phyloP scores from a whole-genome alignment of 2,113 vertebrate species.

The Elgaria multicarinata region DNA sequence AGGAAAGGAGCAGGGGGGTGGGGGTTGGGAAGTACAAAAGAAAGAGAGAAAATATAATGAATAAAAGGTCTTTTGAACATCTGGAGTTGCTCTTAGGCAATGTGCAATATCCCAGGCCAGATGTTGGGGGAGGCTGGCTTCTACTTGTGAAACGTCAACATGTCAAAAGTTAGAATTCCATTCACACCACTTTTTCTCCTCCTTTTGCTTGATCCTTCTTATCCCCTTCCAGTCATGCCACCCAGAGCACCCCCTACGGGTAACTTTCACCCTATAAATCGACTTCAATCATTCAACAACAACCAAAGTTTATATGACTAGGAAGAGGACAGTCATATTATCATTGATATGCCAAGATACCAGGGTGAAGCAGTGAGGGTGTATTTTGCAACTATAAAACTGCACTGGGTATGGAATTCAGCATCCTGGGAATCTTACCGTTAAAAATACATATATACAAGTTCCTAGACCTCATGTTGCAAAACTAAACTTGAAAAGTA shows the following conservation, averaged over 20 bases:
- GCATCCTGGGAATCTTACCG: neutral
- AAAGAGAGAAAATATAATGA: slow-evolving; percentile 66
- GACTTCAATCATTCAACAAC: neutral
- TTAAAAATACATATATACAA: neutral
- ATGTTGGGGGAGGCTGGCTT: slow-evolving; percentile 66
- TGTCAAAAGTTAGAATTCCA: slow-evolving; percentile 51
- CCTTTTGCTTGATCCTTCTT: neutral
- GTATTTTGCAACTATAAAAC: neutral
- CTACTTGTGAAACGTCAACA: slow-evolving; percentile 58
- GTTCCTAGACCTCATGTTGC: neutral
- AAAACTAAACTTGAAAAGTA: neutral
- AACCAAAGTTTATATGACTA: neutral
- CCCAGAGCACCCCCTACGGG: neutral
- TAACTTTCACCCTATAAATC: neutral
- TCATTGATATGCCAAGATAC: no score
- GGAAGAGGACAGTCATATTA: neutral
- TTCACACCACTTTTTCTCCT: neutral
- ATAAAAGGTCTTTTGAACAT: slow-evolving; percentile 65
- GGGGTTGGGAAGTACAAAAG: slow-evolving; percentile 52
- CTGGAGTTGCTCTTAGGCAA: slow-evolving; percentile 71
- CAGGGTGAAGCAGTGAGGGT: neutral
- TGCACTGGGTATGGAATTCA: neutral
- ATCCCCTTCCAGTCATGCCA: neutral
- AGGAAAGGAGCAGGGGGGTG: slow-evolving; percentile 9
- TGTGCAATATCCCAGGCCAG: slow-evolving; percentile 57